phyloP scores from a whole-genome alignment of 1,140 invertebrate species.

The Zaprionus ornatus region DNA sequence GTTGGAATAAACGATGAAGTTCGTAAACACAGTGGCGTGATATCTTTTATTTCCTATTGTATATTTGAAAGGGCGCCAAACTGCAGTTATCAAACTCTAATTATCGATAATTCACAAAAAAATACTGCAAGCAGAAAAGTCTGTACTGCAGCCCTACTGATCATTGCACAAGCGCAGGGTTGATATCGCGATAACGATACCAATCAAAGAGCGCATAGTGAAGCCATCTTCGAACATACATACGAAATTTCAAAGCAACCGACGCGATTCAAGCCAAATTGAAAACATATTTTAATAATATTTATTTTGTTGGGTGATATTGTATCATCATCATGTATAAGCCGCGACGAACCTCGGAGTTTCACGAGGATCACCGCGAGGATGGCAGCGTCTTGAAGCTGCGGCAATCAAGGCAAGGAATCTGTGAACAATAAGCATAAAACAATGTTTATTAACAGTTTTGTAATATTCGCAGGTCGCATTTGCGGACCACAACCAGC shows the following conservation, averaged over 20 bases:
- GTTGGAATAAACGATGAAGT: constrained; percentile 66
- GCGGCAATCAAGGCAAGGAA: constrained; percentile 56
- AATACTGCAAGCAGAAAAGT: neutral
- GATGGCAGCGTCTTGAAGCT: constrained; percentile 33
- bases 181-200: constrained; percentile 20
- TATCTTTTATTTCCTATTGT: constrained; percentile 3
- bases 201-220: neutral
- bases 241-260: constrained; percentile 13
- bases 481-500: constrained; percentile 9
- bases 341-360: constrained; percentile 70
- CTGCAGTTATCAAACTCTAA: neutral
- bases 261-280: neutral
- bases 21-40: constrained; percentile 3
- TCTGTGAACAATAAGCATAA: neutral
- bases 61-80: neutral
- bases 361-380: constrained; percentile 53
- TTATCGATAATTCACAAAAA: neutral
- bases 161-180: neutral
- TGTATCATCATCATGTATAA: constrained; percentile 45
- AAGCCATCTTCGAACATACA: constrained; percentile 1
- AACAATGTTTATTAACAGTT: neutral
- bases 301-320: neutral
- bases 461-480: constrained; percentile 3
- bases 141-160: constrained; percentile 17
- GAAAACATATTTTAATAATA: neutral